Conservation (phyloP, 2,113 vertebrate genomes). For the Sisor rabdophorus region DNA sequence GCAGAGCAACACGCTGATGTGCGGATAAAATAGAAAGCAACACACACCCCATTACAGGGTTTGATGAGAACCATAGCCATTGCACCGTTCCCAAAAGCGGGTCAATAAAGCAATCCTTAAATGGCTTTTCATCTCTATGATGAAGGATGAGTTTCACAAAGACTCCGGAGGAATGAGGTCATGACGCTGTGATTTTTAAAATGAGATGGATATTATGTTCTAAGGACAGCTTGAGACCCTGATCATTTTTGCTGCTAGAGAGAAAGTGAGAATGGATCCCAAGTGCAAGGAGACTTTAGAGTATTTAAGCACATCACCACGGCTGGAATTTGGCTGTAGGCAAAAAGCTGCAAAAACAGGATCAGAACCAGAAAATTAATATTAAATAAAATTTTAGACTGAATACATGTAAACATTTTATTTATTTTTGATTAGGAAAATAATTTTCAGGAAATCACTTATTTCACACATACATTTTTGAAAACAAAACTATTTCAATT, state of each 20-base stretch:
- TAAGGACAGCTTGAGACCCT: background rate
- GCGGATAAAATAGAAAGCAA: background rate
- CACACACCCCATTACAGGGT: background rate
- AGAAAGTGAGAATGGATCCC: constrained; percentile 1
- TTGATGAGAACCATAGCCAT: background rate
- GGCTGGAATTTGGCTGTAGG: background rate
- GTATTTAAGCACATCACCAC: background rate
- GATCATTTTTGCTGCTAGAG: background rate
- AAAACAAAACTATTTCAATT: too few species aligned
- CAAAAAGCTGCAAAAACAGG: background rate
- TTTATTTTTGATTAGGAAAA: background rate
- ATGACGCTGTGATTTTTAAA: constrained; percentile 8
- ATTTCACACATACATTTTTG: too few species aligned
- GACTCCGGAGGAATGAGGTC: constrained; percentile 6
- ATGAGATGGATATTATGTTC: constrained; percentile 12
- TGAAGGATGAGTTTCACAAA: constrained; percentile 18
- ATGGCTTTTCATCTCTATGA: background rate
- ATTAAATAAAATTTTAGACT: background rate
- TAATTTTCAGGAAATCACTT: too few species aligned
- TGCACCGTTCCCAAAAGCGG: background rate
- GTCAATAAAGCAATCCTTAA: background rate
- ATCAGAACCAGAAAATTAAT: too few species aligned
- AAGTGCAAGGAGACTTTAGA: background rate
- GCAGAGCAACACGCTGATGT: constrained; percentile 15
- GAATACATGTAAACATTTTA: background rate